phyloP scores from a whole-genome alignment of 1,140 invertebrate species.

The honey bee (Apis mellifera) region Amel_HAv3.1 CM009945.2:6318501-6319000 shows the following conservation, averaged over 20 bases:
- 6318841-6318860: constrained; percentile 62
- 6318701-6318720: not conserved
- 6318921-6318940: constrained; percentile 78
- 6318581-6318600: constrained; percentile 11
- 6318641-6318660: too few species aligned
- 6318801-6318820: not conserved
- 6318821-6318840: constrained; percentile 28
- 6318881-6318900: constrained; percentile 78
- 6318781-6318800: not conserved
- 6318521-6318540: not conserved
- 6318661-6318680: not conserved
- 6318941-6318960: constrained; percentile 70
- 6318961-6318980: constrained; percentile 37
- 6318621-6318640: too few species aligned
- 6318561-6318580: not conserved
- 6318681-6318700: not conserved
- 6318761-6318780: too few species aligned
- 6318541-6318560: not conserved
- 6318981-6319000: constrained; percentile 41
- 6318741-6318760: not conserved
- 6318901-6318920: constrained; percentile 67
- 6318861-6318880: constrained; percentile 75
- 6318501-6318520: not conserved
- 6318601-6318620: not conserved
- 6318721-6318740: not conserved